Conservation (phyloP, 1,140 invertebrate genomes). For the Zaprionus inermis region DNA sequence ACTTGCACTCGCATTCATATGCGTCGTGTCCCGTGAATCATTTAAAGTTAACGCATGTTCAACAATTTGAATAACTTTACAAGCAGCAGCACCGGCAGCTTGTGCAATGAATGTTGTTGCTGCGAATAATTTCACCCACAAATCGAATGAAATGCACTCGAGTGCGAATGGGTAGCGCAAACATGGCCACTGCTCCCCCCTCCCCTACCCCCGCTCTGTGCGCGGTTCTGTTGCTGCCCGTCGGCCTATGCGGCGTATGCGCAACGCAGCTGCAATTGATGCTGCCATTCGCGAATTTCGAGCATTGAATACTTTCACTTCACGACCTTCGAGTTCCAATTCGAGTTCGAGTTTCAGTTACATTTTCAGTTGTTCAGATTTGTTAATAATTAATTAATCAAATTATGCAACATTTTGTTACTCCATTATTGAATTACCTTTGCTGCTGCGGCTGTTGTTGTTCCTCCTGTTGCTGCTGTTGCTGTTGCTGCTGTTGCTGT, state of each 20-base stretch:
- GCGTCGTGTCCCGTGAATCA: not conserved
- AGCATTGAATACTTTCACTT: constrained; percentile 26
- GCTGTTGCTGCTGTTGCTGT: constrained; percentile 6
- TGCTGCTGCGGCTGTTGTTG: constrained; percentile 18
- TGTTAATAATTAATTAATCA: constrained; percentile 59
- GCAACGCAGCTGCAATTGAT: no score
- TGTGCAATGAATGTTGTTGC: not conserved
- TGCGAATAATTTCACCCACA: constrained; percentile 35
- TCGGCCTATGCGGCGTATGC: not conserved
- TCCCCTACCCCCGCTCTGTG: no score
- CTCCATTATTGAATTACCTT: constrained; percentile 52
- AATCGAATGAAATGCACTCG: constrained; percentile 72
- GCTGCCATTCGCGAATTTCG: not conserved
- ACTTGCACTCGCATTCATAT: not conserved
- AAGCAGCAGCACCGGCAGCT: not conserved
- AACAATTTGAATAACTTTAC: constrained; percentile 6
- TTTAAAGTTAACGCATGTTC: constrained; percentile 2
- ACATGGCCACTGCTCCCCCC: no score
- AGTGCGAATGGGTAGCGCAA: constrained; percentile 52
- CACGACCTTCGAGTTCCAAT: not conserved
- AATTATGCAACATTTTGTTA: constrained; percentile 19
- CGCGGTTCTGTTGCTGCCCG: no score
- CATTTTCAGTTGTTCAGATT: constrained; percentile 37
- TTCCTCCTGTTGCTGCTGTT: constrained; percentile 24
- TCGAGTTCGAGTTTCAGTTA: constrained; percentile 18